phyloP scores from a whole-genome alignment of 2,113 vertebrate genomes.

The Semicossyphus pulcher region DNA sequence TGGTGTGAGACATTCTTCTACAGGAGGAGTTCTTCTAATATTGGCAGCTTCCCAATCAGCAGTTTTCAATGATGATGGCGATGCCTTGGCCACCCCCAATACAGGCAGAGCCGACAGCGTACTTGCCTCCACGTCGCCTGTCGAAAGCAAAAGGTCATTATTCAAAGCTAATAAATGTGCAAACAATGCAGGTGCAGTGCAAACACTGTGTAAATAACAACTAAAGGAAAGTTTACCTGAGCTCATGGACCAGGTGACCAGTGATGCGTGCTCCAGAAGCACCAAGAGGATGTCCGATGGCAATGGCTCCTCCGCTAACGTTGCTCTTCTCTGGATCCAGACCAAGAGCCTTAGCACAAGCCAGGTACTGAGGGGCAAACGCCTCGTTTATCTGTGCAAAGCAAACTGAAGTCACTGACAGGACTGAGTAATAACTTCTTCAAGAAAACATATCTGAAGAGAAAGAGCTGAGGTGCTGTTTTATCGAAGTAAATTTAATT shows the following conservation, averaged over 20 bases:
- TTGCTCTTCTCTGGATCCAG: constrained; percentile 93
- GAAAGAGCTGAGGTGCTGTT: too few species aligned
- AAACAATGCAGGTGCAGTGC: background rate
- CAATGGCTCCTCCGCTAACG: constrained; percentile 93
- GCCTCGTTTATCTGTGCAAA: constrained; percentile 93
- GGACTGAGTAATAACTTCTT: background rate
- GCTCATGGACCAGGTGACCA: constrained; percentile 91
- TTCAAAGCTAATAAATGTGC: background rate
- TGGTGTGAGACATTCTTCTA: constrained; percentile 6
- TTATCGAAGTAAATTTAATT: too few species aligned
- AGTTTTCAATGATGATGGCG: constrained; percentile 90
- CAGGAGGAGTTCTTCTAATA: background rate
- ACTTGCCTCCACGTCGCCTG: constrained; percentile 92
- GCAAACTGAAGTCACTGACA: constrained; percentile 7
- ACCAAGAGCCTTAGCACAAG: constrained; percentile 88
- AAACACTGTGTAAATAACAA: background rate
- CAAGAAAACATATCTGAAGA: too few species aligned
- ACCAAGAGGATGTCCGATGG: constrained; percentile 92
- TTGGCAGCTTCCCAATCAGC: constrained; percentile 71
- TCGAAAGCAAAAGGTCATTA: constrained; percentile 13
- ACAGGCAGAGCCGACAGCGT: constrained; percentile 93
- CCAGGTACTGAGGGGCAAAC: constrained; percentile 93
- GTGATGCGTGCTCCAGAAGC: constrained; percentile 94
- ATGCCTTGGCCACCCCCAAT: constrained; percentile 98
- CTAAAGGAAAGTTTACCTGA: constrained; percentile 82